Evolutionary conservation across 1,140 invertebrate species (phyloP).

Genomic region (Drosophila kikkawai): DNA sequence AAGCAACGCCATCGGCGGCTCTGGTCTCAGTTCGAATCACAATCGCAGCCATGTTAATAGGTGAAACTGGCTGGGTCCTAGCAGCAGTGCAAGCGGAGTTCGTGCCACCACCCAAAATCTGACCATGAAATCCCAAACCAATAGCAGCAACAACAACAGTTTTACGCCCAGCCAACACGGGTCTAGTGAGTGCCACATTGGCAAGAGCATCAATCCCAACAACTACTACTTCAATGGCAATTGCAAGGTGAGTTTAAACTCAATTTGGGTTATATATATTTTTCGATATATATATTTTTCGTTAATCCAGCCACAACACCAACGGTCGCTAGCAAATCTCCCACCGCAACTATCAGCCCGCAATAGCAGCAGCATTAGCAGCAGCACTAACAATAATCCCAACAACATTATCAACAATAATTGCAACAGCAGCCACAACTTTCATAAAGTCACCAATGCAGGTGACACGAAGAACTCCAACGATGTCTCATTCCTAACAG

Average conservation of each 20-base stretch:
- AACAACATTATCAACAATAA: slow-evolving; percentile 43
- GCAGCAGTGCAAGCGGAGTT: slow-evolving; percentile 52
- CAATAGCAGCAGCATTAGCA: slow-evolving; percentile 48
- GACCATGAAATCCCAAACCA: slow-evolving; percentile 56
- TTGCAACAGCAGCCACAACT: slow-evolving; percentile 35
- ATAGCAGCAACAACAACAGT: slow-evolving; percentile 47
- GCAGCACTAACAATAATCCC: slow-evolving; percentile 22
- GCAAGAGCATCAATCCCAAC: slow-evolving; percentile 40
- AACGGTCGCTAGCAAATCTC: slow-evolving; percentile 50
- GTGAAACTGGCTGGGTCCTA: slow-evolving; percentile 78
- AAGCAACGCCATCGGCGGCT: slow-evolving; percentile 64
- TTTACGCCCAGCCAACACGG: slow-evolving; percentile 31
- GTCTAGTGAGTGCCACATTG: slow-evolving; percentile 39
- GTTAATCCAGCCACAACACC: slow-evolving; percentile 26
- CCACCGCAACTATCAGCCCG: slow-evolving; percentile 53
- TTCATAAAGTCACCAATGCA: slow-evolving; percentile 18
- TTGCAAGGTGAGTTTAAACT: slow-evolving; percentile 44
- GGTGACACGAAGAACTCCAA: slow-evolving; percentile 40
- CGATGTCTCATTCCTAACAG: slow-evolving; percentile 54
- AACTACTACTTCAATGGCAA: slow-evolving; percentile 35
- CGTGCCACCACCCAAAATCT: slow-evolving; percentile 57
- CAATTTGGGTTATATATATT: no score
- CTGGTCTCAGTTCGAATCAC: slow-evolving; percentile 77
- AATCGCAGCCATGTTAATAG: slow-evolving; percentile 84
- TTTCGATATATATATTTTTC: no score